Percentiles rank a stretch among this genome's conserved stretches.
These are phyloP conservation scores for Vombatus ursinus DNA, from an alignment of 2,113 vertebrate genomes.

Conservation along the genomic window DNA sequence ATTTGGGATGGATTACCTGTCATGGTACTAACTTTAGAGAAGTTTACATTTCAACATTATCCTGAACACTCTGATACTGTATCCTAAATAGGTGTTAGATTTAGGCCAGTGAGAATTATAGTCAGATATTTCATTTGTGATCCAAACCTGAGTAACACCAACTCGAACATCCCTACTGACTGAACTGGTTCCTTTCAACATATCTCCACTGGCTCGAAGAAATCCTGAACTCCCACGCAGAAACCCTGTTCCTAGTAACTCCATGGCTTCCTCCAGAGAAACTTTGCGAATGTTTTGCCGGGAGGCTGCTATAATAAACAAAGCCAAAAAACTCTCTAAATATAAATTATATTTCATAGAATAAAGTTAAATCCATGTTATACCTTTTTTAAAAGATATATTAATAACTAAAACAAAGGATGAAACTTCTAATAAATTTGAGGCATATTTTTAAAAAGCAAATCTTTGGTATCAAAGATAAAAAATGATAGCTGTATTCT, in stretches of 20 bases:
- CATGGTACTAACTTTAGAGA: background rate
- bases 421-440: constrained; percentile 21
- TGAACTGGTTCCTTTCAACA: constrained; percentile 93
- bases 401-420: constrained; percentile 54
- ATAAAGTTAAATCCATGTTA: constrained; percentile 30
- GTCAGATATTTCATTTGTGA: constrained; percentile 34
- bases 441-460: background rate
- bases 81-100: constrained; percentile 31
- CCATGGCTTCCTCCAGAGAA: constrained; percentile 91
- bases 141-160: constrained; percentile 93
- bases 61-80: background rate
- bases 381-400: constrained; percentile 26
- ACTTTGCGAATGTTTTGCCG: constrained; percentile 83
- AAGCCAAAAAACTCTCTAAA: constrained; percentile 55
- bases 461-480: background rate
- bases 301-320: constrained; percentile 74
- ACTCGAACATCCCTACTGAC: constrained; percentile 92
- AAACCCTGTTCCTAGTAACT: constrained; percentile 92
- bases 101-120: background rate
- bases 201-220: constrained; percentile 93
- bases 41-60: background rate
- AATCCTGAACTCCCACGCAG: constrained; percentile 92
- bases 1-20: background rate
- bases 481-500: background rate
- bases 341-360: constrained; percentile 39